phyloP scores from a whole-genome alignment of 2,888 invertebrate species.

The Drosophila nigritarsus region DNA sequence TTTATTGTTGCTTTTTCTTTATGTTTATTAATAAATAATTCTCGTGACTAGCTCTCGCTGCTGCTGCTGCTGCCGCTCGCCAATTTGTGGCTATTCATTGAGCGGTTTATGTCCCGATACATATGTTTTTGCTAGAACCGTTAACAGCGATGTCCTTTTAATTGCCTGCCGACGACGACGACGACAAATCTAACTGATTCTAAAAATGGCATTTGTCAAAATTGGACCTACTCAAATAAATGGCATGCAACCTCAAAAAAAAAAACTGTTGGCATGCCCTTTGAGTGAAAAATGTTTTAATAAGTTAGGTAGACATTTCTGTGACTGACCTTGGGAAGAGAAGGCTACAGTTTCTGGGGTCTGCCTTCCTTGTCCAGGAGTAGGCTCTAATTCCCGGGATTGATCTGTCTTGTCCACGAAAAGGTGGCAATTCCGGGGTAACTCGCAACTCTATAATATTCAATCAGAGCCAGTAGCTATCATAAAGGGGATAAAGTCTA shows the following conservation, averaged over 20 bases:
- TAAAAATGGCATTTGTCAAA: no score
- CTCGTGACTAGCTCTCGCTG: constrained; percentile 10
- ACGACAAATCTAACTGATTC: constrained; percentile 19
- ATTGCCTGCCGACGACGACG: constrained; percentile 26
- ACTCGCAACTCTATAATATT: not conserved
- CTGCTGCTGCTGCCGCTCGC: not conserved
- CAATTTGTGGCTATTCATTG: constrained; percentile 67
- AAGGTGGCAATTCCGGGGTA: not conserved
- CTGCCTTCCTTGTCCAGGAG: not conserved
- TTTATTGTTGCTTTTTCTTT: constrained; percentile 43
- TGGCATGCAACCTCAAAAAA: no score
- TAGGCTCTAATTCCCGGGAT: not conserved
- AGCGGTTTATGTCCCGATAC: constrained; percentile 58
- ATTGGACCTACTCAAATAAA: no score
- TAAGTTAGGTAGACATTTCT: no score
- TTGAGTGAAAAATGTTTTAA: no score
- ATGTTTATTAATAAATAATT: constrained; percentile 79
- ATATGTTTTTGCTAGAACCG: constrained; percentile 54
- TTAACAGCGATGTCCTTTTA: constrained; percentile 60
- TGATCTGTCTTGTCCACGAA: not conserved
- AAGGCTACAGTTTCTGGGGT: no score
- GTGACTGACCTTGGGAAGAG: no score
- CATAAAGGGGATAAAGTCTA: no score
- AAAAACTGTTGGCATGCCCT: no score
- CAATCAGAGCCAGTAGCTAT: not conserved